Percentiles rank a stretch among this genome's conserved stretches.
Conservation (phyloP, 2,888 invertebrate genomes). For the Mellilla xanthometata region DNA sequence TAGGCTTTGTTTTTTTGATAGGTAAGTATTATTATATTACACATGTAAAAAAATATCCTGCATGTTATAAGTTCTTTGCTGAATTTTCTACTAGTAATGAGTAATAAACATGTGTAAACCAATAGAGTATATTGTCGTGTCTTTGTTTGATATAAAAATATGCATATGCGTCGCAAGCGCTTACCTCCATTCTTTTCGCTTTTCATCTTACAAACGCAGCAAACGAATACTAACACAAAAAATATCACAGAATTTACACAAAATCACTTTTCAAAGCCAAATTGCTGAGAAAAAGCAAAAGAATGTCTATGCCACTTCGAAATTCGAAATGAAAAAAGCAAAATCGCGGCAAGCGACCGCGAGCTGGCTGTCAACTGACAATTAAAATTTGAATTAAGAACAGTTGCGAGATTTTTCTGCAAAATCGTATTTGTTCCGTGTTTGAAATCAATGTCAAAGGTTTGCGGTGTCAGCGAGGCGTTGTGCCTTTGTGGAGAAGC, state of each 20-base stretch:
- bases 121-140: not conserved
- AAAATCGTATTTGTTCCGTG: constrained; percentile 51
- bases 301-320: constrained; percentile 31
- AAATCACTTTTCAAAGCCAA: constrained; percentile 3
- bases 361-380: constrained; percentile 38
- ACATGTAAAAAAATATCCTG: no score
- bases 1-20: no score
- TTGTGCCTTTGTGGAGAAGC: constrained; percentile 11
- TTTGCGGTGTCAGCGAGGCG: constrained; percentile 45
- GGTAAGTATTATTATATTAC: no score
- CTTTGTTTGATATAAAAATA: not conserved
- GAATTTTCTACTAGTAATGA: no score
- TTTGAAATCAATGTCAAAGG: constrained; percentile 54
- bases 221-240: constrained; percentile 6
- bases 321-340: constrained; percentile 7
- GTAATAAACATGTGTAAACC: no score
- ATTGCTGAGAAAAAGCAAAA: constrained; percentile 18
- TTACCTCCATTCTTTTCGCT: constrained; percentile 31
- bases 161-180: not conserved
- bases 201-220: constrained; percentile 23
- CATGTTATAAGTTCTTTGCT: no score
- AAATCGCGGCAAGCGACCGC: constrained; percentile 45
- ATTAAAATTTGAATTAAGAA: constrained; percentile 14
- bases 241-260: constrained; percentile 16
- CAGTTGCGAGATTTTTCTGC: constrained; percentile 35